These are phyloP conservation scores for Cydia amplana DNA, from an alignment of 1,140 invertebrate species.

Conservation along the genomic window DNA sequence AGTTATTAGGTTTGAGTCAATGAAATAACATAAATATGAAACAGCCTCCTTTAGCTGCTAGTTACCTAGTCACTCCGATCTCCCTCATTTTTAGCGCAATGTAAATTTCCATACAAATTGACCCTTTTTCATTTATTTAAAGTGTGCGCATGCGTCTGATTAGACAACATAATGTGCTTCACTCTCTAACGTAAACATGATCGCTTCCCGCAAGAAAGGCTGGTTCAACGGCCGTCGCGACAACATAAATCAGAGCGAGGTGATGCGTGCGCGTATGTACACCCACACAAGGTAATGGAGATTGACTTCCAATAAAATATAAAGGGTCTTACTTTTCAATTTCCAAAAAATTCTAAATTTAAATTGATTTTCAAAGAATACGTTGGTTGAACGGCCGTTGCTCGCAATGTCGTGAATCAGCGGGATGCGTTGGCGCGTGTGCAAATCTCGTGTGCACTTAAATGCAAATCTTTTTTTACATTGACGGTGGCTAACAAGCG, in stretches of 20 bases:
- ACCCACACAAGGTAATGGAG: background rate
- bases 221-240: constrained; percentile 18
- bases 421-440: background rate
- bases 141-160: background rate
- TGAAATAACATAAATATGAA: too few species aligned
- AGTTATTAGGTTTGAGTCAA: too few species aligned
- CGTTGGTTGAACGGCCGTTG: background rate
- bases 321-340: background rate
- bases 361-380: background rate
- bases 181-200: constrained; percentile 7
- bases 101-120: too few species aligned
- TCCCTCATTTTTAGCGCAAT: too few species aligned
- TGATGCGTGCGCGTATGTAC: background rate
- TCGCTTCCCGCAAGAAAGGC: constrained; percentile 26
- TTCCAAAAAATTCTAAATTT: background rate
- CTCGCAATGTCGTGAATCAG: background rate
- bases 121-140: background rate
- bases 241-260: background rate
- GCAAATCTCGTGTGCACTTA: background rate
- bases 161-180: background rate
- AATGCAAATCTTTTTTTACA: background rate
- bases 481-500: too few species aligned
- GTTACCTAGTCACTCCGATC: too few species aligned
- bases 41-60: too few species aligned
- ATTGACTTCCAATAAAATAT: background rate